Conservation (phyloP, 2,888 invertebrate genomes). For the Ectemnius continuus region DNA sequence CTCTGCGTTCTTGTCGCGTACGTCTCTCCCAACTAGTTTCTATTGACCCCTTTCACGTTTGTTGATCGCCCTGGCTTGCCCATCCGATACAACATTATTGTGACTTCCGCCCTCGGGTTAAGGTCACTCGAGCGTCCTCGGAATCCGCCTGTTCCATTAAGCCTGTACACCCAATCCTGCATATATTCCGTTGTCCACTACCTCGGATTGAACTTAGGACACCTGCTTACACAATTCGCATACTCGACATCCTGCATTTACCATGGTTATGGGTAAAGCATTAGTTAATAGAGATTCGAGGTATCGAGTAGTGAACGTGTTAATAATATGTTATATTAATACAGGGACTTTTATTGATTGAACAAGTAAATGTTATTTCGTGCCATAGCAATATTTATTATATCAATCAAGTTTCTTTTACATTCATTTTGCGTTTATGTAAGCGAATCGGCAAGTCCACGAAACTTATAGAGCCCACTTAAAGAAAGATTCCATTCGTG, state of each 20-base stretch:
- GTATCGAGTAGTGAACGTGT: too few species aligned
- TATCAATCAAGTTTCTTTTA: too few species aligned
- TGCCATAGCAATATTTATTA: not conserved
- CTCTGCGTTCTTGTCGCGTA: not conserved
- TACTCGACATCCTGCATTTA: not conserved
- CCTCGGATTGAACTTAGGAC: too few species aligned
- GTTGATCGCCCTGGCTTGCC: slow-evolving; percentile 21
- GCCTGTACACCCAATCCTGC: too few species aligned
- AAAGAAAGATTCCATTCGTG: slow-evolving; percentile 59
- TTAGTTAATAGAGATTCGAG: too few species aligned
- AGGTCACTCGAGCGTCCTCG: slow-evolving; percentile 29
- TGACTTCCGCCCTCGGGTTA: slow-evolving; percentile 32
- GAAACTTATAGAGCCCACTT: slow-evolving; percentile 39
- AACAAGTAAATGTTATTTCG: not conserved
- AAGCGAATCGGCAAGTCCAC: slow-evolving; percentile 23
- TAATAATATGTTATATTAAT: too few species aligned
- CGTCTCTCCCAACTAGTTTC: slow-evolving; percentile 22
- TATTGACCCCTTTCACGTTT: slow-evolving; percentile 48
- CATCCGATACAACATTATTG: slow-evolving; percentile 23
- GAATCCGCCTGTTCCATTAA: too few species aligned
- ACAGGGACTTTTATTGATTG: too few species aligned
- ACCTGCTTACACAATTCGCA: not conserved
- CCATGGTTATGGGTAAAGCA: too few species aligned
- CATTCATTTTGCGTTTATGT: not conserved
- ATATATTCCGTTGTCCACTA: too few species aligned